Base-by-base conservation (phyloP, 2,888 invertebrate species). In the Mimumesa dahlbomi region DNA sequence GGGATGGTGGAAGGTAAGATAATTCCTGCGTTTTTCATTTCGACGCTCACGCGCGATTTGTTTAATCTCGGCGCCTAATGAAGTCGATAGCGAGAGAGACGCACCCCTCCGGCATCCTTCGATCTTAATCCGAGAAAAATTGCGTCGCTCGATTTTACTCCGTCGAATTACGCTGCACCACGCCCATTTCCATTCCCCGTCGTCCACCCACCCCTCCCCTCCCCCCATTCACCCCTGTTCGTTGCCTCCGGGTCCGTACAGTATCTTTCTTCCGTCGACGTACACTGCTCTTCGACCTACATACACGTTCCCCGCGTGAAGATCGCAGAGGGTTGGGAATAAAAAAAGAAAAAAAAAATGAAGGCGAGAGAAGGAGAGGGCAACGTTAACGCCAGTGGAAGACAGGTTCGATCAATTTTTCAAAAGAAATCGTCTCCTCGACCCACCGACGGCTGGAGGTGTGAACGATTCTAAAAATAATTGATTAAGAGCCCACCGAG, bases 321-420 rank as follows among this genome's bases (percentile, higher is more conserved):
- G 31, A 34, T 16, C 22, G n/a, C 2, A 16, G 21, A n/a, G n/a
- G n/a, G n/a, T n/a, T n/a, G n/a, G n/a, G n/a, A n/a, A n/a, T n/a
- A n/a, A n/a, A n/a, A n/a, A n/a, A n/a, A n/a, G n/a, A 19, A 42
- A 14, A 16, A n/a, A n/a, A n/a, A n/a, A n/a, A n/a, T n/a, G n/a
- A n/a, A n/a, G 36, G 14, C 31, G 46, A 40, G 43, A 53, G 40
- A 49, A 56, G 29, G 29, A 46, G 50, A 38, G 49, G 25, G 36
- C 25, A 40, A 9, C 19, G 48, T 25, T 22, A 42, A 46, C 3
- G 9, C n/a, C 9, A 42, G 5, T 9, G 31, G 43, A 11, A 54
- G 49, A 34, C 21, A 31, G 46, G 36, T n/a, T 54, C 57, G 71
- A 75, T 76, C 65, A 76, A 80, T 82, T 82, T 81, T 79, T 76